Conservation (phyloP, 1,140 invertebrate genomes). For the Colletes latitarsis region DNA sequence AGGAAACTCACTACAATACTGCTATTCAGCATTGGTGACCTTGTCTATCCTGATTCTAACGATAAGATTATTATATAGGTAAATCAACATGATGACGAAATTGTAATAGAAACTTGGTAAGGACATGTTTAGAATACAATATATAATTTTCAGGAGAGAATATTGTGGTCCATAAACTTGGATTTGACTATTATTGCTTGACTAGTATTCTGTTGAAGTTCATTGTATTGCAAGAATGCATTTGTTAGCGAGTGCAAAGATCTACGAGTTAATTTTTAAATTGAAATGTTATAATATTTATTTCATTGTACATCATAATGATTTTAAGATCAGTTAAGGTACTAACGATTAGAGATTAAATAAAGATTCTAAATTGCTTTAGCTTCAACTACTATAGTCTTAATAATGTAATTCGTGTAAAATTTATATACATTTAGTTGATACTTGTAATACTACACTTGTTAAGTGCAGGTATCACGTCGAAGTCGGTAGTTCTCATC, state of each 20-base stretch:
- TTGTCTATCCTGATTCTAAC: slow-evolving; percentile 34
- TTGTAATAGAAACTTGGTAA: neutral
- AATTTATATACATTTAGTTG: too few relatives aligned
- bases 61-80: slow-evolving; percentile 6
- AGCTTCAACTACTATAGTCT: too few relatives aligned
- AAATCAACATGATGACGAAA: neutral
- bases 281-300: neutral
- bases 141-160: neutral
- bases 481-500: too few relatives aligned
- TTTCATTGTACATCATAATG: too few relatives aligned
- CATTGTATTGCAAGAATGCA: neutral
- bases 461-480: too few relatives aligned
- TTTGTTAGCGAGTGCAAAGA: neutral
- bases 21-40: slow-evolving; percentile 37
- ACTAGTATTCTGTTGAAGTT: neutral
- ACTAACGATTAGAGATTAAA: too few relatives aligned
- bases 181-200: neutral
- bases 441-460: too few relatives aligned
- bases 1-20: slow-evolving; percentile 30
- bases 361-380: too few relatives aligned
- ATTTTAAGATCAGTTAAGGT: too few relatives aligned
- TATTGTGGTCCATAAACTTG: neutral
- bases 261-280: neutral
- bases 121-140: neutral
- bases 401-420: too few relatives aligned